A percentile compares a stretch with the other conserved stretches of the same genome.
phyloP scores from a whole-genome alignment of 2,797 vertebrate species.

The Oophaga sylvatica region DNA sequence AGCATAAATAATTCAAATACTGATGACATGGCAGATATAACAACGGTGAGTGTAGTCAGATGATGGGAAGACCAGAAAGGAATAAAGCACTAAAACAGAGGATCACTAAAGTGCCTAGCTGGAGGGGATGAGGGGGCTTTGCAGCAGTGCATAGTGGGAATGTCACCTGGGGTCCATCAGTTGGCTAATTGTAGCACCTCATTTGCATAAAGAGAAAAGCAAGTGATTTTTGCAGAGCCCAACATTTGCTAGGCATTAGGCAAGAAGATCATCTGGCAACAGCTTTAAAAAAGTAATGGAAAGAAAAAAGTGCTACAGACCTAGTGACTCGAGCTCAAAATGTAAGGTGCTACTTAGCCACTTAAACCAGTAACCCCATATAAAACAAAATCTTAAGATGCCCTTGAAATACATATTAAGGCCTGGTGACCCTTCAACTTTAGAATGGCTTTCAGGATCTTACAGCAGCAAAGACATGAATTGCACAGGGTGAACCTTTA shows the following conservation, averaged over 20 bases:
- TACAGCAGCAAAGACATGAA: constrained; percentile 53
- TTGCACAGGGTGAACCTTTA: constrained; percentile 44
- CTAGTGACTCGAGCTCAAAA: constrained; percentile 19
- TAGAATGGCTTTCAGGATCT: constrained; percentile 50
- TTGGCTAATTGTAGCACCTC: constrained; percentile 69
- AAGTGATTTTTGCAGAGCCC: constrained; percentile 9
- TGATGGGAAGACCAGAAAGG: constrained; percentile 40
- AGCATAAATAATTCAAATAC: constrained; percentile 57
- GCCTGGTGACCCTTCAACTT: constrained; percentile 56
- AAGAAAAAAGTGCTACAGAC: constrained; percentile 57
- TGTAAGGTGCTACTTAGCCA: constrained; percentile 47
- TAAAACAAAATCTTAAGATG: constrained; percentile 42
- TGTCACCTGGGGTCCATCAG: constrained; percentile 56
- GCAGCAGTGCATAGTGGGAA: constrained; percentile 67
- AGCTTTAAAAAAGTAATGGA: constrained; percentile 51
- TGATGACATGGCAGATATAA: constrained; percentile 54
- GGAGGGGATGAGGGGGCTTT: constrained; percentile 63
- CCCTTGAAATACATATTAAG: constrained; percentile 55
- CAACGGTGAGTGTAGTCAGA: constrained; percentile 33
- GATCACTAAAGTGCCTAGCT: constrained; percentile 78
- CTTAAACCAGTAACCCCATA: constrained; percentile 13
- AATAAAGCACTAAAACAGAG: constrained; percentile 53
- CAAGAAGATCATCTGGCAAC: not conserved
- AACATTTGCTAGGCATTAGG: constrained; percentile 11
- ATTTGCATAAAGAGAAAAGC: constrained; percentile 72